Percentiles rank a stretch among this genome's conserved stretches.
Evolutionary conservation across 2,888 invertebrate genomes (phyloP).

Genomic region (Athalia rosae): DNA sequence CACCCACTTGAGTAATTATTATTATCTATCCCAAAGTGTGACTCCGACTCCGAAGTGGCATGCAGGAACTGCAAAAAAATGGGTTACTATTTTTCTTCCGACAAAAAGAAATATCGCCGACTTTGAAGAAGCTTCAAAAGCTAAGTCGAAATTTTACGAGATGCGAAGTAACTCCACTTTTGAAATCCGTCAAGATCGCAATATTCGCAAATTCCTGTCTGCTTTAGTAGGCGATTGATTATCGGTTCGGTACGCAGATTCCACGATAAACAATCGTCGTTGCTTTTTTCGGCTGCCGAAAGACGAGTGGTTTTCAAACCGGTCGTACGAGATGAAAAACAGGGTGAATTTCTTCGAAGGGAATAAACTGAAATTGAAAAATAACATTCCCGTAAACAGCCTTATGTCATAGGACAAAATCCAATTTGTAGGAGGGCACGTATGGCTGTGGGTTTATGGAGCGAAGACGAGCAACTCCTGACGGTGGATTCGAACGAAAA

Average conservation of each 20-base stretch:
- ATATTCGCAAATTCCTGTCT: too few relatives aligned
- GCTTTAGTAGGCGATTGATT: too few relatives aligned
- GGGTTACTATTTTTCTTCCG: not conserved
- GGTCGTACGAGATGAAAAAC: not conserved
- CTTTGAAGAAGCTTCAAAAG: not conserved
- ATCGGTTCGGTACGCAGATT: too few relatives aligned
- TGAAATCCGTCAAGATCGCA: not conserved
- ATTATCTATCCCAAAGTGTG: conserved; percentile 36
- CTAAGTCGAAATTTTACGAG: not conserved
- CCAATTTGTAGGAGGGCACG: not conserved
- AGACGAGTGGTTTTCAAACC: not conserved
- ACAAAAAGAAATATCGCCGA: conserved; percentile 1
- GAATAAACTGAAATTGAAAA: conserved; percentile 3
- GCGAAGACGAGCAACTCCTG: not conserved
- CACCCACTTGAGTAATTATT: conserved; percentile 38
- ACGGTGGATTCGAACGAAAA: too few relatives aligned
- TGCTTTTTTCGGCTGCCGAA: not conserved
- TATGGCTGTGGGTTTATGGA: not conserved
- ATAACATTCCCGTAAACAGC: conserved; percentile 13
- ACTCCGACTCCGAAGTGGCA: conserved; percentile 19
- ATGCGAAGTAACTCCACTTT: not conserved
- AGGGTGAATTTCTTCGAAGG: not conserved
- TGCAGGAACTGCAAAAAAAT: conserved; percentile 23
- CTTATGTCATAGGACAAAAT: not conserved
- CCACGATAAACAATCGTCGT: too few relatives aligned